A percentile compares a stretch with the other conserved stretches of the same genome.
Evolutionary conservation across 2,797 vertebrate species (phyloP).

Genomic region (Setipinna tenuifilis): DNA sequence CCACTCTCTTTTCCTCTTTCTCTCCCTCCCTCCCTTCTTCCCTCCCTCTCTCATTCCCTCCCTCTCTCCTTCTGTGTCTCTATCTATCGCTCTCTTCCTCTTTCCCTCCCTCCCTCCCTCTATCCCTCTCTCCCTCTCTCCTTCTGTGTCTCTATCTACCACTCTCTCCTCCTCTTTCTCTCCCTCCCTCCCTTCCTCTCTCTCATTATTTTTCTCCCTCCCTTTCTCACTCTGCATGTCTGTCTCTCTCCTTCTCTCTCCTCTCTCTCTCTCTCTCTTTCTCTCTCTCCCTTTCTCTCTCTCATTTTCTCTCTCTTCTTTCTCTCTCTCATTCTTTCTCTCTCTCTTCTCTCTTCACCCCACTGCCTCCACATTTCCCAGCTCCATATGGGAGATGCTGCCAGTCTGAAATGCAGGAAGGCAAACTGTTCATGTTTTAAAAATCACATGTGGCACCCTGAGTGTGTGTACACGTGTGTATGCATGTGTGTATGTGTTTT

Average conservation of each 20-base stretch:
- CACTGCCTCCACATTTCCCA: slow-evolving; percentile 40
- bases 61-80: slow-evolving; percentile 25
- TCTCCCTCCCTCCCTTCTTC: slow-evolving; percentile 29
- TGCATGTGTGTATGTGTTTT: slow-evolving; percentile 32
- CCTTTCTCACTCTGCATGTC: slow-evolving; percentile 23
- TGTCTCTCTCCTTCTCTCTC: too few relatives aligned
- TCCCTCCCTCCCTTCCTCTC: neutral
- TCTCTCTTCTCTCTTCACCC: neutral
- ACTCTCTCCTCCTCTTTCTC: slow-evolving; percentile 28
- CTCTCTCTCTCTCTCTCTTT: slow-evolving; percentile 26
- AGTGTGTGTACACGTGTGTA: slow-evolving; percentile 29
- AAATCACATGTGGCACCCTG: slow-evolving; percentile 44
- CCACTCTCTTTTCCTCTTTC: slow-evolving; percentile 3
- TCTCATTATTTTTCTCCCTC: neutral
- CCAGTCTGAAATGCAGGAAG: slow-evolving; percentile 52
- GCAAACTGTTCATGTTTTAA: slow-evolving; percentile 45
- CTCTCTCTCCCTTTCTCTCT: neutral
- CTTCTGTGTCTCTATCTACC: too few relatives aligned
- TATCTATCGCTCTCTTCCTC: too few relatives aligned
- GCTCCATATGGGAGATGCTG: slow-evolving; percentile 62
- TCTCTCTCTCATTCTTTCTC: slow-evolving; percentile 30
- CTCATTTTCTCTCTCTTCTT: neutral
- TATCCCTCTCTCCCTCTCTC: neutral
- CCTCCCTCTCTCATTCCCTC: neutral
- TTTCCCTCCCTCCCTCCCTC: slow-evolving; percentile 15